Percentiles rank a stretch among this genome's conserved stretches.
Evolutionary conservation across 1,140 invertebrate species (phyloP).

Genomic region (Lasioglossum baleicum): DNA sequence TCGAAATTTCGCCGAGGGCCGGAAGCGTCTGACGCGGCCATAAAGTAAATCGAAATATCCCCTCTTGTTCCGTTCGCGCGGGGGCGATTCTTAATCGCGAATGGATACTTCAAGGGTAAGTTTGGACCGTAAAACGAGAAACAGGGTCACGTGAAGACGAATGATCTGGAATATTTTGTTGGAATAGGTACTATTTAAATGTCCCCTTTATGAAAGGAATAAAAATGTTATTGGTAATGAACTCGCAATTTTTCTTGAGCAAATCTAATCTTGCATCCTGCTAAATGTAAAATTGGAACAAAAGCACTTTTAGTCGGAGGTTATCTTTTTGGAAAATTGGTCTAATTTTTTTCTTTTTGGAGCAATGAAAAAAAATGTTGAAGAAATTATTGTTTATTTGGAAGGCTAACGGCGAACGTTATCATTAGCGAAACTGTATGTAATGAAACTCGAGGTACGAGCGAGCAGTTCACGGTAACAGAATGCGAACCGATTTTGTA

Average conservation of each 20-base stretch:
- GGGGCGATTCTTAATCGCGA: background rate
- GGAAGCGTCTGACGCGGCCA: background rate
- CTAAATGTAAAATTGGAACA: too few species aligned
- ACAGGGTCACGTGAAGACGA: background rate
- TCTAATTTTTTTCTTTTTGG: too few species aligned
- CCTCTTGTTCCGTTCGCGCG: background rate
- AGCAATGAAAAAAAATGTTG: background rate
- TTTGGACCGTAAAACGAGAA: background rate
- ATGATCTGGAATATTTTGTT: background rate
- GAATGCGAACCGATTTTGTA: slow-evolving; percentile 34
- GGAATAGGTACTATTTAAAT: background rate
- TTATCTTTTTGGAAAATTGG: too few species aligned
- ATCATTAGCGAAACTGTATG: background rate
- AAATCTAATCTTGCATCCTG: too few species aligned
- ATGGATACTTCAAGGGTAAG: background rate
- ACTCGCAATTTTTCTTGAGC: too few species aligned
- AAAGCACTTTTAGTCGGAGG: too few species aligned
- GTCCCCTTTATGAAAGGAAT: too few species aligned
- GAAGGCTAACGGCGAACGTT: background rate
- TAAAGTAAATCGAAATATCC: background rate
- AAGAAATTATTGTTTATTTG: background rate
- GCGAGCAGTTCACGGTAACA: slow-evolving; percentile 2
- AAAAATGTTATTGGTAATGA: background rate
- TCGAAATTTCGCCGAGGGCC: too few species aligned
- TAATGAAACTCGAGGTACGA: background rate